phyloP scores from a whole-genome alignment of 1,140 invertebrate species.

The Dinoponera quadriceps region DNA sequence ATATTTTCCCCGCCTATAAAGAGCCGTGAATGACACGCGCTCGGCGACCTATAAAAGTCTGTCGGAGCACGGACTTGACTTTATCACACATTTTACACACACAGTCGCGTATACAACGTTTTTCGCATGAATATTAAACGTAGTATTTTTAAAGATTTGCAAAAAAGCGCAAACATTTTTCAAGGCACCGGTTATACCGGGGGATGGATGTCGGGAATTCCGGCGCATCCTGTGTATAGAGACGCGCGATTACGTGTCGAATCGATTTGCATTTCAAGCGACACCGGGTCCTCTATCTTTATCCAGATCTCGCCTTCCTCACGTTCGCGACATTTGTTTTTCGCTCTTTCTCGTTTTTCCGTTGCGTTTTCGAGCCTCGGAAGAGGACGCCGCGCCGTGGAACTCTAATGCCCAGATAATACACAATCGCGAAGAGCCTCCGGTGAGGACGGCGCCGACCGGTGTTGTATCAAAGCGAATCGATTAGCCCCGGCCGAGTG shows the following conservation, averaged over 20 bases:
- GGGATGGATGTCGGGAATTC: neutral
- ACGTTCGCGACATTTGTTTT: neutral
- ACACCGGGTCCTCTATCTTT: slow-evolving; percentile 5
- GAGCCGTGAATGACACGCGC: neutral
- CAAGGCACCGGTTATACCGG: neutral
- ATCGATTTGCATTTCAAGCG: slow-evolving; percentile 35
- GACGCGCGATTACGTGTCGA: neutral
- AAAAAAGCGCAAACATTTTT: neutral
- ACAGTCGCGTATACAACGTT: neutral
- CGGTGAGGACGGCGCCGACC: too few species aligned
- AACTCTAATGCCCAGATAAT: slow-evolving; percentile 17
- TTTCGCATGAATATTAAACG: neutral
- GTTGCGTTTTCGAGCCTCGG: slow-evolving; percentile 14
- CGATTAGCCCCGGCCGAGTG: neutral
- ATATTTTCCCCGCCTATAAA: slow-evolving; percentile 24
- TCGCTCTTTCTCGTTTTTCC: neutral
- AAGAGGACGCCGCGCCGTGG: slow-evolving; percentile 1
- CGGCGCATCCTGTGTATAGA: neutral
- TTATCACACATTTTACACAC: neutral
- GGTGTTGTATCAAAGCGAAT: slow-evolving; percentile 46
- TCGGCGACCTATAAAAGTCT: slow-evolving; percentile 1
- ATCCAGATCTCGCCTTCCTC: slow-evolving; percentile 31
- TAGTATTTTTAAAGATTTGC: neutral
- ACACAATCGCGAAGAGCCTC: slow-evolving; percentile 3
- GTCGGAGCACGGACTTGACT: neutral